These are phyloP conservation scores for Hydrocynus forskahlii DNA, from an alignment of 2,797 vertebrate genomes.

Conservation along the genomic window DNA sequence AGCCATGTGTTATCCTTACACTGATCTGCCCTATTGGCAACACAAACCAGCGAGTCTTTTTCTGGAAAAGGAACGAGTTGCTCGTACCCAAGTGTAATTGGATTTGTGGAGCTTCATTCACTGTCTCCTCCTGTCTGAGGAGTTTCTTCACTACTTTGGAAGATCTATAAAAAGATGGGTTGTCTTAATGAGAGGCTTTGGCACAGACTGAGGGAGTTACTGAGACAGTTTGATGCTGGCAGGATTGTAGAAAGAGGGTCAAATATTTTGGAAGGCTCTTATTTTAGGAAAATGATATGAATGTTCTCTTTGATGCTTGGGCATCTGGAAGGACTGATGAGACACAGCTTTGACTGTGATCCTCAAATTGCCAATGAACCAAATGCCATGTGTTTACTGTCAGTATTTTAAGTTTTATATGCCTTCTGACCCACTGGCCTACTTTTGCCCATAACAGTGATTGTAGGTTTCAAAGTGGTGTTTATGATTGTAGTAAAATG, in stretches of 20 bases:
- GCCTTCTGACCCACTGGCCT: background rate
- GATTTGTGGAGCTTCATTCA: background rate
- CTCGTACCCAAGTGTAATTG: background rate
- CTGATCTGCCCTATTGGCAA: background rate
- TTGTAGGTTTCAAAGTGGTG: background rate
- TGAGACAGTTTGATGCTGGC: conserved; percentile 27
- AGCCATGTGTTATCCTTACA: background rate
- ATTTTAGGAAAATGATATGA: background rate
- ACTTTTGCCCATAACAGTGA: background rate
- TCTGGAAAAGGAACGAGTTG: background rate
- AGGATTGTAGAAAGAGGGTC: conserved; percentile 18
- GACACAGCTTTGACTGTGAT: background rate
- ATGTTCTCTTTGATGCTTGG: conserved; percentile 7
- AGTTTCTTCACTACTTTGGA: conserved; percentile 10
- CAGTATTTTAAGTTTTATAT: background rate
- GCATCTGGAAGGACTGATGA: background rate
- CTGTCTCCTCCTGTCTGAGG: background rate
- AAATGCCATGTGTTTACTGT: background rate
- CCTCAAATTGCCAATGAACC: background rate
- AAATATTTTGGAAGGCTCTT: background rate
- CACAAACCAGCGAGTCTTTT: background rate
- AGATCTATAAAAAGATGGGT: conserved; percentile 37
- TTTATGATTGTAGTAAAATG: background rate
- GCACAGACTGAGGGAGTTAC: background rate
- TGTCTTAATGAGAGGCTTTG: conserved; percentile 22